Evolutionary conservation across 2,113 vertebrate genomes (phyloP).

Genomic region (Chascanopsetta lugubris): DNA sequence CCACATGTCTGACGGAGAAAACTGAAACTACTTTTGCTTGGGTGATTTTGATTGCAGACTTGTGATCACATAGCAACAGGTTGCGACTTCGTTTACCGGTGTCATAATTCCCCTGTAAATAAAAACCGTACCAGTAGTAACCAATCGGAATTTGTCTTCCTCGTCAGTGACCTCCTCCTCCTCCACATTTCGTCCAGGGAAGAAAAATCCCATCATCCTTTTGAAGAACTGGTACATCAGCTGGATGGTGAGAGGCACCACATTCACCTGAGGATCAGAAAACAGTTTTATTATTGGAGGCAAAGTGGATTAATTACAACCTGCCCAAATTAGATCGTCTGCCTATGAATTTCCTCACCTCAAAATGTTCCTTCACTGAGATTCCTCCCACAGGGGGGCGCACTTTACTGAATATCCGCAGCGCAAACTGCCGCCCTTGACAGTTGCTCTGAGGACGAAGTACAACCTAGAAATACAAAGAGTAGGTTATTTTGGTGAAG

Average conservation of each 20-base stretch:
- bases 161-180: constrained; percentile 97
- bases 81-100: constrained; percentile 1
- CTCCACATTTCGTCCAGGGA: constrained; percentile 93
- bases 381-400: constrained; percentile 97
- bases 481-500: neutral
- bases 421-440: constrained; percentile 91
- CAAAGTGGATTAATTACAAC: neutral
- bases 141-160: constrained; percentile 96
- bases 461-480: constrained; percentile 84
- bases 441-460: constrained; percentile 94
- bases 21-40: constrained; percentile 46
- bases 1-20: constrained; percentile 31
- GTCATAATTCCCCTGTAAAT: neutral
- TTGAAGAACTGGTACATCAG: constrained; percentile 99
- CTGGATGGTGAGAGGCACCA: constrained; percentile 98
- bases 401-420: constrained; percentile 98
- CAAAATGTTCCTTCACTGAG: constrained; percentile 98
- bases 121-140: constrained; percentile 90
- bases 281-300: neutral
- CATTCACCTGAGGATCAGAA: constrained; percentile 88
- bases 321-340: neutral
- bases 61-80: constrained; percentile 5
- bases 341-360: constrained; percentile 79
- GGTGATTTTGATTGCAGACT: constrained; percentile 25
- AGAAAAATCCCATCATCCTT: constrained; percentile 99